phyloP scores from a whole-genome alignment of 1,140 invertebrate genomes.

The Mya arenaria region DNA sequence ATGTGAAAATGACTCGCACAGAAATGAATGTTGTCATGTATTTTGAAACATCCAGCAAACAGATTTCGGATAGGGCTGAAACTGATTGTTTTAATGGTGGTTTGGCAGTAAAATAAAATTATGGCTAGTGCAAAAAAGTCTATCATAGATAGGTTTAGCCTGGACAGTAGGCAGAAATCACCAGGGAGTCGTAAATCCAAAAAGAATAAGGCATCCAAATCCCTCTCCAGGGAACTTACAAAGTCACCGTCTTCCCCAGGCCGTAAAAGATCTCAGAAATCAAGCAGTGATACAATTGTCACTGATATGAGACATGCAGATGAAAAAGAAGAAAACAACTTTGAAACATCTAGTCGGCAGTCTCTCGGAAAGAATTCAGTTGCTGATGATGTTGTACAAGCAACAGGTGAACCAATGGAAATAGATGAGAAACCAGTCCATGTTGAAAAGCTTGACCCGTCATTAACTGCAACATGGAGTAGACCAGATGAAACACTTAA shows the following conservation, averaged over 20 bases:
- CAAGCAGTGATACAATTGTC: slow-evolving; percentile 37
- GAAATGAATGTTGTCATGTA: too few species aligned
- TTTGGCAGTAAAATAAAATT: too few species aligned
- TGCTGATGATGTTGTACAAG: too few species aligned
- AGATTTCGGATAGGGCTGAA: too few species aligned
- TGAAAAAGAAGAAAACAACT: background rate
- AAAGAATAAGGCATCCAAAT: slow-evolving; percentile 39
- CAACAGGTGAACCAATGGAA: background rate
- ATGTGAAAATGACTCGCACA: too few species aligned
- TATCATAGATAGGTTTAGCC: slow-evolving; percentile 37
- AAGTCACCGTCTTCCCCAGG: background rate
- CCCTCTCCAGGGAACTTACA: slow-evolving; percentile 39
- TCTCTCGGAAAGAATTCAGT: background rate
- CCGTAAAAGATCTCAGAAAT: slow-evolving; percentile 42
- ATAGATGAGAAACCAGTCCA: slow-evolving; percentile 11
- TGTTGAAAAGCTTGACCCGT: slow-evolving; percentile 44
- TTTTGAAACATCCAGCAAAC: too few species aligned
- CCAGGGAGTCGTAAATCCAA: slow-evolving; percentile 39
- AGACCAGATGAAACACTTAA: slow-evolving; percentile 30
- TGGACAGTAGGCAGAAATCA: slow-evolving; percentile 43
- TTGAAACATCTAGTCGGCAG: background rate
- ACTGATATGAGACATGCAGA: background rate
- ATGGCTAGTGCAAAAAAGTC: slow-evolving; percentile 51
- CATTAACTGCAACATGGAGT: slow-evolving; percentile 34
- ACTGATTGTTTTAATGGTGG: too few species aligned